A percentile compares a stretch with the other conserved stretches of the same genome.
These are phyloP conservation scores for Athalia cordata DNA, from an alignment of 2,888 invertebrate genomes.

Conservation along the genomic window DNA sequence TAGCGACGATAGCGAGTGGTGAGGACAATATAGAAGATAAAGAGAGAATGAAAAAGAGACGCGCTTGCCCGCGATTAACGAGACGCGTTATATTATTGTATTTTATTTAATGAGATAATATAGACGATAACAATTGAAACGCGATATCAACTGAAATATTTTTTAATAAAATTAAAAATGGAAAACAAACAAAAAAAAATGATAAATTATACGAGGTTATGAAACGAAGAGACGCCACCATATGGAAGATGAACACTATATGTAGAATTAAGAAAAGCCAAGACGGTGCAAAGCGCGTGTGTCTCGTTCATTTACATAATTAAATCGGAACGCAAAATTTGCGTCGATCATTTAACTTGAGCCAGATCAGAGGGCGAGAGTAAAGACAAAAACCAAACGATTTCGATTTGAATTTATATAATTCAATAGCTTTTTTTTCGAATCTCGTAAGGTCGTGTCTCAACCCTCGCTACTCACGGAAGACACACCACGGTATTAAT, in stretches of 20 bases:
- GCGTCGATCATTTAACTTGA: too few relatives aligned
- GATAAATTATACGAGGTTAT: not conserved
- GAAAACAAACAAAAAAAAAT: not conserved
- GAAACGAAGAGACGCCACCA: not conserved
- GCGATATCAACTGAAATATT: not conserved
- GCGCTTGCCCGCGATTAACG: not conserved
- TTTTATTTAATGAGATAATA: constrained; percentile 3
- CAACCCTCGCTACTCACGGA: not conserved
- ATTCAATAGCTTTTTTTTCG: too few relatives aligned
- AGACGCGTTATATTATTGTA: constrained; percentile 3
- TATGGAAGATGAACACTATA: not conserved
- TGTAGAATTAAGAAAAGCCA: not conserved
- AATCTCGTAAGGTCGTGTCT: too few relatives aligned
- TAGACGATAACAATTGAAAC: not conserved
- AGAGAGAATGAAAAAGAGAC: not conserved
- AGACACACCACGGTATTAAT: not conserved
- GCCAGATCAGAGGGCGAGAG: too few relatives aligned
- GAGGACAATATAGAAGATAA: not conserved
- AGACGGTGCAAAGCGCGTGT: too few relatives aligned
- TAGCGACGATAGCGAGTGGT: constrained; percentile 12
- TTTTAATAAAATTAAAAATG: not conserved
- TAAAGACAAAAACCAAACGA: too few relatives aligned
- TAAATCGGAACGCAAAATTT: too few relatives aligned
- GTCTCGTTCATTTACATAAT: too few relatives aligned
- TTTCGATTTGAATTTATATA: too few relatives aligned